Percentiles rank a stretch among this genome's conserved stretches.
Evolutionary conservation across 1,140 invertebrate species (phyloP).

Genomic region (Drosophila hydei): DNA sequence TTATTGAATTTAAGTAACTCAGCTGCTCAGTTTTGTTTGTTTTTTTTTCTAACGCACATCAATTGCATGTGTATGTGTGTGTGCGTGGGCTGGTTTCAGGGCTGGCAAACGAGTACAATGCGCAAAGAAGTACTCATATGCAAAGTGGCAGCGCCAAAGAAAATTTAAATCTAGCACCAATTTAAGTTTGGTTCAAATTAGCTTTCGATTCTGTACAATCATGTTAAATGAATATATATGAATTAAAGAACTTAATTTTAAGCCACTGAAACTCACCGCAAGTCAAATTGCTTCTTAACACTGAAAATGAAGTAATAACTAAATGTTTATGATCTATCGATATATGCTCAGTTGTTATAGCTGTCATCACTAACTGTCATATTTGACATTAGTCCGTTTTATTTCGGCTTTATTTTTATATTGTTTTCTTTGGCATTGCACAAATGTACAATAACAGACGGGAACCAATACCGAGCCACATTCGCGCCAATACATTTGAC

Average conservation of each 20-base stretch:
- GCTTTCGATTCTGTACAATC: background rate
- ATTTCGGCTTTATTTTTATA: constrained; percentile 49
- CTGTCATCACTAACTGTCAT: constrained; percentile 38
- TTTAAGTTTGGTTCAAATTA: background rate
- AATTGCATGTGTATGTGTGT: constrained; percentile 20
- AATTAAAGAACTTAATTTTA: background rate
- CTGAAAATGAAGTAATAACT: background rate
- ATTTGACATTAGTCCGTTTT: constrained; percentile 47
- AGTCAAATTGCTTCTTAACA: background rate
- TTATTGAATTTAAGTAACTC: constrained; percentile 49
- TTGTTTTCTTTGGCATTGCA: constrained; percentile 39
- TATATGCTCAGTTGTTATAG: background rate
- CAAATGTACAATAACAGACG: constrained; percentile 32
- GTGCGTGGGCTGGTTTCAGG: constrained; percentile 22
- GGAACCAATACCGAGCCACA: background rate
- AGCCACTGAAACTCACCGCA: too few relatives aligned
- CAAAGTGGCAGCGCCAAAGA: constrained; percentile 27
- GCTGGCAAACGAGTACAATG: constrained; percentile 22
- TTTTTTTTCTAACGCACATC: constrained; percentile 36
- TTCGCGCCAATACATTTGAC: background rate
- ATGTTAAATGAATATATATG: background rate
- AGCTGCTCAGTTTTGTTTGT: constrained; percentile 46
- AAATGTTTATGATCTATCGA: background rate
- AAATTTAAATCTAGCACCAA: background rate
- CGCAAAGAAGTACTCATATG: constrained; percentile 9